Base-by-base conservation (phyloP, 2,797 vertebrate genomes). In the Bryconaethiops microstoma region DNA sequence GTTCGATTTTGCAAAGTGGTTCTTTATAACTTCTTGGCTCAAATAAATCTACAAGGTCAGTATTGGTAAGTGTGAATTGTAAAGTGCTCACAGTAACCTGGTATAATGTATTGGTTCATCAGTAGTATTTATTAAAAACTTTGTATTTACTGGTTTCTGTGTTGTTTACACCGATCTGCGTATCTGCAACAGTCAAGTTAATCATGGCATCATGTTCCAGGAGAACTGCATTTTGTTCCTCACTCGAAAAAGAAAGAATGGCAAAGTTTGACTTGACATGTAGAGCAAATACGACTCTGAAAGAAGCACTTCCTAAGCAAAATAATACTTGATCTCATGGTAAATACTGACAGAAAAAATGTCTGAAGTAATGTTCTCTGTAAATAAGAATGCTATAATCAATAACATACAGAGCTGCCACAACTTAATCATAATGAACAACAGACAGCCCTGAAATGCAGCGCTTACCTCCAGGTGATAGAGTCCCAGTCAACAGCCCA, bases 351-450 rank as follows among this genome's bases (percentile, higher is more conserved):
- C 14, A 60, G 29, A 77, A 23, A 82, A 62, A 77, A 77, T 14
- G 25, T n/a, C 50, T 62, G 52, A 74, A 62, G 68, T 25, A 13
- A 59, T 10, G 57, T 14, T 72, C 63, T 69, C 69, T 74, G 25
- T 40, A 65, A 64, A 70, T 79, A 62, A 78, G 75, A 78, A 8
- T 1, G 23, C 48, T 68, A 48, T 54, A 6, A 81, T 25, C 78
- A 77, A 50, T 23, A 79, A 21, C 6, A 77, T 67, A 45, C 74
- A 74, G 65, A 64, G 69, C 76, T 14, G 69, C 55, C 54, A 70
- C 59, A 57, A 70, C 78, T 80, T 85, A 82, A 85, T 82, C 81
- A 42, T 48, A 57, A 57, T 13, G 52, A 82, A 82, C 74, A 85
- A 82, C 83, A 80, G 79, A 57, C 63, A 25, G 52, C 45, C 45